These are phyloP conservation scores for Baryphthengus martii DNA, from an alignment of 2,113 vertebrate genomes.

Conservation along the genomic window DNA sequence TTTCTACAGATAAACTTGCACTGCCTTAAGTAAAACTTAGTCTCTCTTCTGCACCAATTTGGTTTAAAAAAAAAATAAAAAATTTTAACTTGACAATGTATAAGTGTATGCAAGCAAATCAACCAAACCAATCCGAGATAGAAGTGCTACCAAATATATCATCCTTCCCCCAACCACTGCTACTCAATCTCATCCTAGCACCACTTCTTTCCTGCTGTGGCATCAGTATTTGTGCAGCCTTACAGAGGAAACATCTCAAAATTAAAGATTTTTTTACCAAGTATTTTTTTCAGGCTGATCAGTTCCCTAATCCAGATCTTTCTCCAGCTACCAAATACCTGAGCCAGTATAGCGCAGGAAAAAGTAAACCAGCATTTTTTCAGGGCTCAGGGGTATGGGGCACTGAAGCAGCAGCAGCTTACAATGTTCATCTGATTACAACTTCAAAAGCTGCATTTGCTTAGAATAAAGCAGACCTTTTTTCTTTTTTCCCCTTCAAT, in stretches of 20 bases:
- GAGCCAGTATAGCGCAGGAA: background rate
- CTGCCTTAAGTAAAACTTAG: background rate
- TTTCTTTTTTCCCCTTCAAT: background rate
- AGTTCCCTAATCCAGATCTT: background rate
- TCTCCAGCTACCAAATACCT: background rate
- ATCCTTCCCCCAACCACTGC: background rate
- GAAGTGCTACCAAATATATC: background rate
- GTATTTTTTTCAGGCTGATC: background rate
- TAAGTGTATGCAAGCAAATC: background rate
- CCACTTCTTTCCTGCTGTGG: background rate
- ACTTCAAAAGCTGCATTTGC: background rate
- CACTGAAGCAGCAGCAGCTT: background rate
- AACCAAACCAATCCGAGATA: background rate
- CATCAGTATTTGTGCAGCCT: background rate
- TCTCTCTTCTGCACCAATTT: background rate
- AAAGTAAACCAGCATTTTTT: background rate
- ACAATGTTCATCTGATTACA: background rate
- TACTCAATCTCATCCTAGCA: background rate
- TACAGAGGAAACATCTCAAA: background rate
- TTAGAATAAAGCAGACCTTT: background rate
- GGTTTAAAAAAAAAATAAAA: background rate
- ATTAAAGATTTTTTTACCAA: background rate
- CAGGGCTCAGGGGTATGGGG: background rate
- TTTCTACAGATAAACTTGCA: background rate
- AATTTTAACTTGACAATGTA: background rate